Evolutionary conservation across 2,888 invertebrate genomes (phyloP), one percentile per base, ranked within the genome.

Genomic region (Dolichomitus sp.): DNA sequence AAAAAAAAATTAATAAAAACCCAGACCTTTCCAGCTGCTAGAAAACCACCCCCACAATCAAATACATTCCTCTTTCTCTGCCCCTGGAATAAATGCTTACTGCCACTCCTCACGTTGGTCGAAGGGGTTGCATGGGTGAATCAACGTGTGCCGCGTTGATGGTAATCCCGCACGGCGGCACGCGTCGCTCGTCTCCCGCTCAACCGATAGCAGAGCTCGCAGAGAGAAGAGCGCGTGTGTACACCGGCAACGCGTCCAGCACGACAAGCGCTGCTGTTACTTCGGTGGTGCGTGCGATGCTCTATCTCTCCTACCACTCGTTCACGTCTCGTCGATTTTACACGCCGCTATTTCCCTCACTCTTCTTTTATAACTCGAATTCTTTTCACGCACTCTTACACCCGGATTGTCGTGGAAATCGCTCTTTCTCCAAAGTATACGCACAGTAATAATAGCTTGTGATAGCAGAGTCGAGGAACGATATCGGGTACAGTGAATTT

Each of bases 91-190:
- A 23, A 40, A 23, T n/a, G 23, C 27, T 42, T 23, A 7, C 52
- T 52, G n/a, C 63, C 52, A 61, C 48, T 42, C 42, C 66, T 59
- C 59, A 48, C 61, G 75, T 65, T 69, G 68, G 73, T 54, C 65
- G 52, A 50, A 59, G 65, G 73, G 65, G 23, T 2, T 23, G 23
- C 23, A 1, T 48, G 4, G 86, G 86, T 88, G 86, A 87, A 90
- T 90, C 88, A 90, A 89, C 89, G 87, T 84, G 87, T 65, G 85
- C 76, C 84, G 83, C 84, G 81, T 84, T 83, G 81, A 85, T 81
- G 84, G 61, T 77, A 81, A 80, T 81, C 76, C 68, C 76, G 37
- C 0, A 61, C 73, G 40, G 68, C 79, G 77, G 82, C 86, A 82
- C 81, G 87, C 87, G 89, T 88, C 86, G 68, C 84, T 86, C 86